phyloP scores from a whole-genome alignment of 2,888 invertebrate species.

The Sialis lutaria region DNA sequence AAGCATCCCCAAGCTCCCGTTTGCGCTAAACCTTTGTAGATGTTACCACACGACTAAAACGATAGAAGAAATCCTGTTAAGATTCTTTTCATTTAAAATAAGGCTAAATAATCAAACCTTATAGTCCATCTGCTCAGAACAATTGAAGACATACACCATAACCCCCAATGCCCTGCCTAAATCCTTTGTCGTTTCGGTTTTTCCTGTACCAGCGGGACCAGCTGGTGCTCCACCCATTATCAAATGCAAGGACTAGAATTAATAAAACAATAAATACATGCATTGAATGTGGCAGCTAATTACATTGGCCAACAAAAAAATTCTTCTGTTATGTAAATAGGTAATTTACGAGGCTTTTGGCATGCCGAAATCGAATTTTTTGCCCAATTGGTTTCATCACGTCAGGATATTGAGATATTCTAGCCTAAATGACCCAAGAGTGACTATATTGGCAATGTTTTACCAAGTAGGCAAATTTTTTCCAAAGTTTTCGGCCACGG shows the following conservation, averaged over 20 bases:
- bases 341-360: too few species aligned
- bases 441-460: too few species aligned
- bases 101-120: constrained; percentile 25
- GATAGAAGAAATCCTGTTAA: neutral
- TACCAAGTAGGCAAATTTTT: too few species aligned
- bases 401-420: too few species aligned
- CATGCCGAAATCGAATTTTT: too few species aligned
- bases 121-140: constrained; percentile 95
- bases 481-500: too few species aligned
- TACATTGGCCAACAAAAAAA: constrained; percentile 2
- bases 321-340: too few species aligned
- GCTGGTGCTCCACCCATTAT: constrained; percentile 96
- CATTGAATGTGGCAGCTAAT: neutral
- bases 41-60: constrained; percentile 63
- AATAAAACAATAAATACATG: neutral
- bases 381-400: too few species aligned
- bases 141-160: constrained; percentile 96
- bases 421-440: too few species aligned
- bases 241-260: constrained; percentile 57
- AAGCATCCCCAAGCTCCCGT: constrained; percentile 96
- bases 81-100: neutral
- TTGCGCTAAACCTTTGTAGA: constrained; percentile 89
- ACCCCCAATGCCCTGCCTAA: constrained; percentile 83
- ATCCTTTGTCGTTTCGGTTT: constrained; percentile 95
- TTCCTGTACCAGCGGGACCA: constrained; percentile 90